These are phyloP conservation scores for Hydrophis major DNA, from an alignment of 2,797 vertebrate genomes.

Conservation along the genomic window DNA sequence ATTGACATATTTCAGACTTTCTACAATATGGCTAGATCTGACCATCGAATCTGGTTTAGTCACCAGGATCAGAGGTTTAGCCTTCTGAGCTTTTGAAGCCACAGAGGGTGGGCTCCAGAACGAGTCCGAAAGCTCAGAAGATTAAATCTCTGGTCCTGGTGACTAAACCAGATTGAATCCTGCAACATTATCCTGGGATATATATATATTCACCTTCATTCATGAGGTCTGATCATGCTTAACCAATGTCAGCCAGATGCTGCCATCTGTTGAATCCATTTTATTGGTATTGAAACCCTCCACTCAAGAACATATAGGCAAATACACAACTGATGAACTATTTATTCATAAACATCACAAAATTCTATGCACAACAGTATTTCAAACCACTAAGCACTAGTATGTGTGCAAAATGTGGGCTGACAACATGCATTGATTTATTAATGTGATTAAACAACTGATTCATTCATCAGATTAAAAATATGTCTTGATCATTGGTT, in stretches of 20 bases:
- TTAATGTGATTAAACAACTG: slow-evolving; percentile 28
- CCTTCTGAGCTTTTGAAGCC: neutral
- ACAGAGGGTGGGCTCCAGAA: neutral
- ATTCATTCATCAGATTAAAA: slow-evolving; percentile 32
- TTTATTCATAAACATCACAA: neutral
- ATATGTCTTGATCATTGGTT: slow-evolving; percentile 25
- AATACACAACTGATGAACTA: neutral
- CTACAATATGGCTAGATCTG: neutral
- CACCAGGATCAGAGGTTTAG: neutral
- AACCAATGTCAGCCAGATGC: neutral
- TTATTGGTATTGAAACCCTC: neutral
- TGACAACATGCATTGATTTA: slow-evolving; percentile 27
- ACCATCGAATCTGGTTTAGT: neutral
- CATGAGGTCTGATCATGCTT: neutral
- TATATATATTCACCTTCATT: neutral
- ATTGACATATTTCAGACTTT: neutral
- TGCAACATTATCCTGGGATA: neutral
- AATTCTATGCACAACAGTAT: neutral
- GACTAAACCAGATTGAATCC: neutral
- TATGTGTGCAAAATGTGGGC: slow-evolving; percentile 7
- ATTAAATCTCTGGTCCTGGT: neutral
- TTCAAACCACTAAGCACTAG: neutral
- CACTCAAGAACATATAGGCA: neutral
- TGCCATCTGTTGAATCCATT: neutral
- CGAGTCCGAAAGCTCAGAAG: neutral